Evolutionary conservation across 2,113 vertebrate genomes (phyloP).

Genomic region (Lophura nycthemera): DNA sequence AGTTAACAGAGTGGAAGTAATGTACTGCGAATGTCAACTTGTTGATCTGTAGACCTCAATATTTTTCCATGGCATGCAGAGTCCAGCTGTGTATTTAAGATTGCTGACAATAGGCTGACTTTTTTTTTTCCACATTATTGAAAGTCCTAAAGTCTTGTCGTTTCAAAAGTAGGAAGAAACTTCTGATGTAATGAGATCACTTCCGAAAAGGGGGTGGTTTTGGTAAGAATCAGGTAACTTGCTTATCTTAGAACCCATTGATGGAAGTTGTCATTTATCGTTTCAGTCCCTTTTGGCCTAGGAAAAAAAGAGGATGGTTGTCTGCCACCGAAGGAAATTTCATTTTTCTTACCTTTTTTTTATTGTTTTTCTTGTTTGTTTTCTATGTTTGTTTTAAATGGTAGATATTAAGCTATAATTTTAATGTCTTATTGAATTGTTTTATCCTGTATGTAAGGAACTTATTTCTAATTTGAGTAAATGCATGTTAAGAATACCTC

Average conservation of each 20-base stretch:
- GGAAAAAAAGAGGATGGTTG: background rate
- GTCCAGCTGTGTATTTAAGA: background rate
- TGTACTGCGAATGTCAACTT: background rate
- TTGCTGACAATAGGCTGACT: background rate
- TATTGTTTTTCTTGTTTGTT: background rate
- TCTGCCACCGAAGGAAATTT: background rate
- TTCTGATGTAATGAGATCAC: background rate
- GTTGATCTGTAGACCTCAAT: background rate
- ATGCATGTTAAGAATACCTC: background rate
- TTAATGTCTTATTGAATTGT: background rate
- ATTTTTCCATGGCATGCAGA: background rate
- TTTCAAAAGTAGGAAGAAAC: background rate
- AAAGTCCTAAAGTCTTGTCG: background rate
- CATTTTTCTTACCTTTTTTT: background rate
- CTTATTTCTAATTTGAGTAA: background rate
- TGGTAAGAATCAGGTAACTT: background rate
- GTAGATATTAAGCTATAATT: background rate
- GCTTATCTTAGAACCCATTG: background rate
- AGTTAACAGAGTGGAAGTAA: constrained; percentile 3
- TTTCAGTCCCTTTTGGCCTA: background rate
- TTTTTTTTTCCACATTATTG: background rate
- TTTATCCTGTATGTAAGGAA: background rate
- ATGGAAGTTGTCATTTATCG: background rate
- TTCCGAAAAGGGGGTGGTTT: background rate
- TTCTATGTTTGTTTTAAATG: background rate